phyloP scores from a whole-genome alignment of 2,797 vertebrate species.

The Varecia variegata region DNA sequence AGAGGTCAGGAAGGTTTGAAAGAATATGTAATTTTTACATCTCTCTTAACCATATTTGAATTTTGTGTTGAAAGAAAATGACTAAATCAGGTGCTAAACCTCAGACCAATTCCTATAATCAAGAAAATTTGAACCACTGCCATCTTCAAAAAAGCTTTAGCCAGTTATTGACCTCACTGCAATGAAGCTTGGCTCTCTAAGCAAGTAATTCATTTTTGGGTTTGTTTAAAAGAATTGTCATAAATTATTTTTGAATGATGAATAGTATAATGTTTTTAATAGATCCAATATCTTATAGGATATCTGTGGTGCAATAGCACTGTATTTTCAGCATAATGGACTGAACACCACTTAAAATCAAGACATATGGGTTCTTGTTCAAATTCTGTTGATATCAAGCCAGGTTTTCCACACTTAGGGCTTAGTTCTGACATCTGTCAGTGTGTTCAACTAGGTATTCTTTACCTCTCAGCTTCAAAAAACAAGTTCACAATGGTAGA shows the following conservation, averaged over 20 bases:
- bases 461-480: not conserved
- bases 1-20: not conserved
- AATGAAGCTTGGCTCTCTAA: not conserved
- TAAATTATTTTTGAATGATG: not conserved
- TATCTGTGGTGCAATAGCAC: not conserved
- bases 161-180: not conserved
- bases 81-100: not conserved
- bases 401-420: not conserved
- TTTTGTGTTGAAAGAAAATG: constrained; percentile 1
- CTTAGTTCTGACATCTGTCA: not conserved
- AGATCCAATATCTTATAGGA: not conserved
- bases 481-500: not conserved
- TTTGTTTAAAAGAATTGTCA: constrained; percentile 13
- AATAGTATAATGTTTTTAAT: not conserved
- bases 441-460: not conserved
- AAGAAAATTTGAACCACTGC: not conserved
- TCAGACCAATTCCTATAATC: not conserved
- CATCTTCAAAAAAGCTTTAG: not conserved
- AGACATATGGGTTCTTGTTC: not conserved
- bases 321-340: not conserved
- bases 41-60: not conserved
- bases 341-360: not conserved
- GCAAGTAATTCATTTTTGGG: constrained; percentile 7
- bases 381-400: not conserved
- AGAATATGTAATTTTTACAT: not conserved